Evolutionary conservation across 37 sponge, comb jelly and placozoan genomes (phyloP).

Genomic region (Hormiphora californensis): DNA sequence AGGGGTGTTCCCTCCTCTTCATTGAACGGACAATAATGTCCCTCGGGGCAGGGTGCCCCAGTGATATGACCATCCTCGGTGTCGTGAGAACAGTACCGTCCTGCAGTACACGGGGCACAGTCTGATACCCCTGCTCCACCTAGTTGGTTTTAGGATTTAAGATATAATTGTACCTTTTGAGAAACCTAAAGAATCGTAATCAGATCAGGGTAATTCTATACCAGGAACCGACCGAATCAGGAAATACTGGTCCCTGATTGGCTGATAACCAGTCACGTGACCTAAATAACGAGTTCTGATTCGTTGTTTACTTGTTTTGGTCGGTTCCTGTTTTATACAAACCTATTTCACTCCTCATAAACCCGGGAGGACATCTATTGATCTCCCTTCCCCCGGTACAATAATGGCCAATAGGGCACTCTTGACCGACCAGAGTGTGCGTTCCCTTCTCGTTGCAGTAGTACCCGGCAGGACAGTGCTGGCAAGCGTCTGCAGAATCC

Average conservation of each 20-base stretch:
- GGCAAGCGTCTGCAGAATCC: neutral
- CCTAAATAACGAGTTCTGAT: no score
- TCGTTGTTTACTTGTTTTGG: no score
- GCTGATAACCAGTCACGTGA: no score
- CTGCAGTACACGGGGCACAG: neutral
- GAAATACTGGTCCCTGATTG: no score
- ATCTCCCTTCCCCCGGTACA: constrained; percentile 28
- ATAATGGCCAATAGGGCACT: constrained; percentile 35
- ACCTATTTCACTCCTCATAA: neutral
- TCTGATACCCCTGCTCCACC: no score
- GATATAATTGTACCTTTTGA: no score
- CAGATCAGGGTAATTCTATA: no score
- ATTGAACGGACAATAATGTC: constrained; percentile 24
- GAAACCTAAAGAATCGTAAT: no score
- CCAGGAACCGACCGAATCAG: no score
- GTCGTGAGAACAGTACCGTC: neutral
- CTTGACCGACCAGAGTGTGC: neutral
- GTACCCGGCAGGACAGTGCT: constrained; percentile 33
- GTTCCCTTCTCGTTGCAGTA: neutral
- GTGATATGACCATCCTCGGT: constrained; percentile 9
- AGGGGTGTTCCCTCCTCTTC: neutral
- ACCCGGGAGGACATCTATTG: neutral
- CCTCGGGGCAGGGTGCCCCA: neutral
- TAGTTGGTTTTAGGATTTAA: no score
- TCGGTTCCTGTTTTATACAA: neutral